A percentile compares a stretch with the other conserved stretches of the same genome.
Evolutionary conservation across 2,888 invertebrate genomes (phyloP).

Genomic region (Omphaloscelis lunosa): DNA sequence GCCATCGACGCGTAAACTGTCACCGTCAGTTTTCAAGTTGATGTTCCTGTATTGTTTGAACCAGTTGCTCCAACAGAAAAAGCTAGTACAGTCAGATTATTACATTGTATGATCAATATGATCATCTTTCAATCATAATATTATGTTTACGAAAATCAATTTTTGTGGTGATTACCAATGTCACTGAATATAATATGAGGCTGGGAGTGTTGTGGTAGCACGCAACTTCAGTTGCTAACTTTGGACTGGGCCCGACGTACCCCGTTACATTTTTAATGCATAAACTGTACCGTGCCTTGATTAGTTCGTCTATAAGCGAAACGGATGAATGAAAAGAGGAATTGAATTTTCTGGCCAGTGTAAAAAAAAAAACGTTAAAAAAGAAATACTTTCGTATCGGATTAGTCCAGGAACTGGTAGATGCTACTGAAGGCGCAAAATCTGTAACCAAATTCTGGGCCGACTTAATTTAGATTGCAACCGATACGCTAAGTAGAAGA

Average conservation of each 20-base stretch:
- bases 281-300: slow-evolving; percentile 58
- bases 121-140: slow-evolving; percentile 21
- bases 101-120: background rate
- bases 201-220: slow-evolving; percentile 67
- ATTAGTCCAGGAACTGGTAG: background rate
- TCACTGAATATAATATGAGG: slow-evolving; percentile 75
- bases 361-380: background rate
- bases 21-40: no score
- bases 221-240: slow-evolving; percentile 73
- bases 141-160: slow-evolving; percentile 26
- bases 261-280: slow-evolving; percentile 75
- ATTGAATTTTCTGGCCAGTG: background rate
- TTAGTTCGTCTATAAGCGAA: slow-evolving; percentile 55
- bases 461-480: background rate
- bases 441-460: background rate
- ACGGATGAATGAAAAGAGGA: slow-evolving; percentile 30
- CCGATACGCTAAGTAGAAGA: background rate
- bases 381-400: background rate
- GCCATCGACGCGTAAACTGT: no score
- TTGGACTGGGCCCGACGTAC: slow-evolving; percentile 62
- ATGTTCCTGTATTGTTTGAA: background rate
- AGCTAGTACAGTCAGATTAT: background rate
- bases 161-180: slow-evolving; percentile 70
- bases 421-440: background rate
- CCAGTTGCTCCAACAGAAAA: background rate